Base-by-base conservation (phyloP, 2,888 invertebrate species). In the Vesta saturnalis region DNA sequence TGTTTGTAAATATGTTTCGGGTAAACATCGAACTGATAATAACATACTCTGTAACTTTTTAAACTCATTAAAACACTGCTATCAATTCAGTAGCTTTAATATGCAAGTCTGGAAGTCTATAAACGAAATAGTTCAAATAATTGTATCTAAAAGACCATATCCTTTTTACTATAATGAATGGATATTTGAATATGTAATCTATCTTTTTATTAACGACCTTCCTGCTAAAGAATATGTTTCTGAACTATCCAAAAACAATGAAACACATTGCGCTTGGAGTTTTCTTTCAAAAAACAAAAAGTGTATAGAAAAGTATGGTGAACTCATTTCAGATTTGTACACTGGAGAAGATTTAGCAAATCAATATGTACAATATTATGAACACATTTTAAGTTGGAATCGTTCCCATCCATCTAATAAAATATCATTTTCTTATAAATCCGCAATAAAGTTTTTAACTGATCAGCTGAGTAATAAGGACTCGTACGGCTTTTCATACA, bases 1-100 rank as follows among this genome's bases (percentile, higher is more conserved):
- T 8, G 58, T 65, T 12, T 62, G 52, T 35, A 69, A 64, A 22
- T 65, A 69, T 22, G 30, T 69, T 1, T 5, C 59, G 1, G 21
- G 16, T 4, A 10, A 58, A 22, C 69, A 65, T 58, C 54, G 56
- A 0, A 69, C 58, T 16, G 69, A 64, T 18, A 47, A 3, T 22
- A 21, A 14, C 8, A 4, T 12, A 16, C 8, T 39, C 30, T n/a
- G n/a, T n/a, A n/a, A n/a, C 1, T 60, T 60, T 47, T 14, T 66
- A 30, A 46, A 18, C 1, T 16, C 49, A 0, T 4, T 66, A 0
- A 56, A 66, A 19, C 4, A 14, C 0, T 54, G 56, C 19, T 66
- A 55, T 14, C 6, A 23, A 3, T 12, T 55, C 8, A 19, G 23
- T 18, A 14, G 3, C 0, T 30, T 66, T 4, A 21, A 19, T 0